Base-by-base conservation (phyloP, 2,888 invertebrate genomes). In the Netelia virgata region DNA sequence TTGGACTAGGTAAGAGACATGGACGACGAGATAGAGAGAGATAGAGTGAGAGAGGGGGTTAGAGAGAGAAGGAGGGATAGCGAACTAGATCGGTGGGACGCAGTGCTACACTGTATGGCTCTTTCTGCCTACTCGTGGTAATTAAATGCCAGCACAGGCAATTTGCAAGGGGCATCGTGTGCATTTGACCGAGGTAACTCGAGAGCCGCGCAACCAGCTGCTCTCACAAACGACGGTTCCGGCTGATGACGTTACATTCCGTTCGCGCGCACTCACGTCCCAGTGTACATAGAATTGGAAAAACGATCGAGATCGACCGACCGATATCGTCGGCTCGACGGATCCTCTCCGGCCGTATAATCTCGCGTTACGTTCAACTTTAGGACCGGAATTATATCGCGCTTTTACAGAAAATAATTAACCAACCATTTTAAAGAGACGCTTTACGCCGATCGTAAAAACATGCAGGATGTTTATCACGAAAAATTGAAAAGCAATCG, bases 121-220 rank as follows among this genome's bases (percentile, higher is more conserved):
- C 59, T 59, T 87, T 86, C 89, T 91, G 90, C 89, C 91, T 92
- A 92, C 91, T 92, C 92, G 88, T 89, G 91, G 92, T 93, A 93
- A 93, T 93, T 93, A 93, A 93, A 93, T 93, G 92, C 91, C 92
- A 91, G 79, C 72, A 64, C 73, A 59, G 90, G 90, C 91, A 92
- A 93, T 93, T 93, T 92, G 90, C 90, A 89, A 81, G 73, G 73
- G 81, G 68, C 68, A 70, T 88, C 87, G 90, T 89, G 89, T 91
- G 91, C 91, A 91, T 90, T 91, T 86, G 89, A 88, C 86, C 89
- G 90, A 91, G 88, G 89, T 69, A 53, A 79, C 74, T 76, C 75
- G 72, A 82, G 76, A 66, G 63, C 69, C 66, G 72, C 72, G 75
- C 78, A 57, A 59, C 74, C 41, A 28, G n/a, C 41, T 36, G n/a